A percentile compares a stretch with the other conserved stretches of the same genome.
These are phyloP conservation scores for Drosophila bifasciata DNA, from an alignment of 1,140 invertebrate genomes.

Conservation along the genomic window DNA sequence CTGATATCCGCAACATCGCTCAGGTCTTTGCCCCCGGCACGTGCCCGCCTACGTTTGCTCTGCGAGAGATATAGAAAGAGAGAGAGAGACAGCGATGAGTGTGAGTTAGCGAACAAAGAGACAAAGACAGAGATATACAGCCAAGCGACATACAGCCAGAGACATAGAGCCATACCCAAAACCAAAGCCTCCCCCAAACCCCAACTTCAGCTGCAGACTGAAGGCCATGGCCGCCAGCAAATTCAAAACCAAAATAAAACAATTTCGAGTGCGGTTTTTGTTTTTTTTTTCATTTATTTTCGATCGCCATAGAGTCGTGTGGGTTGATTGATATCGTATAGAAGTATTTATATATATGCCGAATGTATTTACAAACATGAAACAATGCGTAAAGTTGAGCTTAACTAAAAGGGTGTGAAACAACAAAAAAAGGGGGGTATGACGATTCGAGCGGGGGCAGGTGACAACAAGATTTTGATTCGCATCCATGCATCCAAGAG, in stretches of 20 bases:
- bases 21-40: constrained; percentile 55
- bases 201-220: background rate
- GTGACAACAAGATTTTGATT: constrained; percentile 6
- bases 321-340: constrained; percentile 12
- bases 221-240: constrained; percentile 30
- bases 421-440: constrained; percentile 38
- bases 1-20: constrained; percentile 89
- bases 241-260: no score
- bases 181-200: no score
- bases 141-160: background rate
- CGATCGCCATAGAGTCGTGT: constrained; percentile 1
- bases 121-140: constrained; percentile 1
- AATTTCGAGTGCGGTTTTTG: constrained; percentile 1
- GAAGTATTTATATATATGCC: constrained; percentile 46
- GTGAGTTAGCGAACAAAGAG: constrained; percentile 32
- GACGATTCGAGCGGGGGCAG: background rate
- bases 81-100: constrained; percentile 11
- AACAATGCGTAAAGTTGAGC: constrained; percentile 44
- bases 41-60: constrained; percentile 34
- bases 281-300: constrained; percentile 16
- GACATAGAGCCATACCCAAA: constrained; percentile 2
- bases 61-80: constrained; percentile 21
- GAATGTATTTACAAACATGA: constrained; percentile 78
- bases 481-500: background rate
- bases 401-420: constrained; percentile 59